Base-by-base conservation (phyloP, 2,113 vertebrate species). In the Crypturellus undulatus region DNA sequence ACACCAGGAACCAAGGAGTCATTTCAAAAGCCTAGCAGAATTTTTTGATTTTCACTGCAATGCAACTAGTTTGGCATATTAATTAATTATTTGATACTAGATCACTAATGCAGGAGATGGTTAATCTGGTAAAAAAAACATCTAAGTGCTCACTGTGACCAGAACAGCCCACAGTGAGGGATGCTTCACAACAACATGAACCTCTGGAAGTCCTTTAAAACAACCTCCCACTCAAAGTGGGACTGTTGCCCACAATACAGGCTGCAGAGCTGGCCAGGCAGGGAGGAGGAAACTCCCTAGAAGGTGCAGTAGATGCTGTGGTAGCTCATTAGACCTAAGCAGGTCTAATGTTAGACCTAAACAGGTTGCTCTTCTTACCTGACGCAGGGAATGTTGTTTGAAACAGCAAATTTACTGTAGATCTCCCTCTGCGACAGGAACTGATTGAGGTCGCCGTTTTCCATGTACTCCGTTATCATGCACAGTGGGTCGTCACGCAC, bases 391-490 rank as follows among this genome's bases (percentile, higher is more conserved):
- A 98, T 98, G 47, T 98, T 98, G 96, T 98, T 98, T 58, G 99
- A 98, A 10, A 98, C 97, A 3, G 99, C 99, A 42, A 99, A 98
- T 9, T 98, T 98, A 98, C 98, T 99, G 98, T 98, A 98, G 38
- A 99, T 98, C 98, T 99, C 98, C n/a, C 98, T 97, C 95, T 99
- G 99, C 0, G 98, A 99, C 45, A 99, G 98, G 97, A 99, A 99
- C 97, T 99, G 99, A 78, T 99, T 99, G 96, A 99, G 99, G 96
- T 99, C 99, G 28, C 99, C 99, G 0, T 99, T 99, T 59, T 99
- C 99, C 99, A 99, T 99, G 98, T 99, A 99, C 96, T 99, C 99
- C 0, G 99, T 99, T 87, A 99, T 99, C 99, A 99, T 99, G 92
- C 99, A 99, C 87, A 99, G 98, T 0, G 99, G 99, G 94, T 99